These are phyloP conservation scores for Bagarius yarrelli DNA, from an alignment of 2,113 vertebrate species.

Conservation along the genomic window DNA sequence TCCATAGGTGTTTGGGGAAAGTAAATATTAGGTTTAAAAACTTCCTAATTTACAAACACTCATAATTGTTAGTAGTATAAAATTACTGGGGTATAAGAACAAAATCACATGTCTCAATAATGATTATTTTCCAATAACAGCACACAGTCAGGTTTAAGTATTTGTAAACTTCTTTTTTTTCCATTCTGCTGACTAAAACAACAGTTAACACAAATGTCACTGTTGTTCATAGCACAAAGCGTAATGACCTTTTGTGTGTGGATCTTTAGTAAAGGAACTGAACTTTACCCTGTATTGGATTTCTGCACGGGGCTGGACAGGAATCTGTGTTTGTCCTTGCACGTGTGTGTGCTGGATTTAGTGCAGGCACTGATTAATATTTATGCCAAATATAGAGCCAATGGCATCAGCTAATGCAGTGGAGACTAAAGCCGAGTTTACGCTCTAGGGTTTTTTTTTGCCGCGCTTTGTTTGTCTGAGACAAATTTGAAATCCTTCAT, in stretches of 20 bases:
- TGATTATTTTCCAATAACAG: neutral
- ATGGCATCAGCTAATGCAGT: neutral
- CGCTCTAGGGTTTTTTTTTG: too few species aligned
- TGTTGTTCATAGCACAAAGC: neutral
- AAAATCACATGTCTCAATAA: neutral
- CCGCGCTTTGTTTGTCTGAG: too few species aligned
- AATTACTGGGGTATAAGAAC: neutral
- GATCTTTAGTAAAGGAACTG: neutral
- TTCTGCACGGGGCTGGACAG: conserved; percentile 11
- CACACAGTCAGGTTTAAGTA: neutral
- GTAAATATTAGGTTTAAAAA: neutral
- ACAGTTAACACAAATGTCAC: neutral
- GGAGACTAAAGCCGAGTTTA: too few species aligned
- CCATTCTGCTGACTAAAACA: neutral
- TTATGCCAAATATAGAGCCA: neutral
- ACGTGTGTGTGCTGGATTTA: neutral
- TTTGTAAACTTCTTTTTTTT: neutral
- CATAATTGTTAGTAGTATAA: neutral
- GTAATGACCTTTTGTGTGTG: conserved; percentile 2
- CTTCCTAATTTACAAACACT: neutral
- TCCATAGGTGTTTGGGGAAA: neutral
- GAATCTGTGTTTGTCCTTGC: neutral
- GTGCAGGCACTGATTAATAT: neutral
- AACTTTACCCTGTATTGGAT: conserved; percentile 17
- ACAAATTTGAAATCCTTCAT: too few species aligned